Evolutionary conservation across 2,113 vertebrate species (phyloP).

Genomic region (Dicaeum eximium): DNA sequence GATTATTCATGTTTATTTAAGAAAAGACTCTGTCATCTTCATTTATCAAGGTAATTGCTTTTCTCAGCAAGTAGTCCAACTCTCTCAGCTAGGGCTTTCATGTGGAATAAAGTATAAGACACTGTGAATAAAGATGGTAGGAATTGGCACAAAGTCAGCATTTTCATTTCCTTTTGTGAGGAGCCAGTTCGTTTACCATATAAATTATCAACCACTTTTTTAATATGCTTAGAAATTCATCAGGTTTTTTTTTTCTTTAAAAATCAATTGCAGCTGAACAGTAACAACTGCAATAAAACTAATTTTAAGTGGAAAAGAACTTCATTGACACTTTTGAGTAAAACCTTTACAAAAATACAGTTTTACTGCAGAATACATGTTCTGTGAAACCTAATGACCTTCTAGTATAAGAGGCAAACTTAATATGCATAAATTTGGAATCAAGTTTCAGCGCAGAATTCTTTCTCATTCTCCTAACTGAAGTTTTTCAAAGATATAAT

Average conservation of each 20-base stretch:
- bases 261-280: background rate
- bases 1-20: constrained; percentile 38
- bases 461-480: background rate
- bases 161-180: constrained; percentile 16
- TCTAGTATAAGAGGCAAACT: background rate
- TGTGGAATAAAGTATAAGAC: background rate
- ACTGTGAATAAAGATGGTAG: constrained; percentile 11
- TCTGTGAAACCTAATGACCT: background rate
- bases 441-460: background rate
- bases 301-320: background rate
- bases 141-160: background rate
- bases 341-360: background rate
- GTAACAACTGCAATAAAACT: background rate
- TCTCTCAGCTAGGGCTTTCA: background rate
- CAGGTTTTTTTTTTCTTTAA: background rate
- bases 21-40: background rate
- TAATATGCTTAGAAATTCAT: background rate
- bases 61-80: background rate
- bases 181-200: background rate
- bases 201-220: constrained; percentile 8
- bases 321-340: background rate
- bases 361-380: background rate
- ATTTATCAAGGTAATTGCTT: constrained; percentile 25
- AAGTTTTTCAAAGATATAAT: constrained; percentile 4
- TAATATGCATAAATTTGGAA: background rate